phyloP scores from a whole-genome alignment of 2,113 vertebrate species.

The Oreotrochilus melanogaster region DNA sequence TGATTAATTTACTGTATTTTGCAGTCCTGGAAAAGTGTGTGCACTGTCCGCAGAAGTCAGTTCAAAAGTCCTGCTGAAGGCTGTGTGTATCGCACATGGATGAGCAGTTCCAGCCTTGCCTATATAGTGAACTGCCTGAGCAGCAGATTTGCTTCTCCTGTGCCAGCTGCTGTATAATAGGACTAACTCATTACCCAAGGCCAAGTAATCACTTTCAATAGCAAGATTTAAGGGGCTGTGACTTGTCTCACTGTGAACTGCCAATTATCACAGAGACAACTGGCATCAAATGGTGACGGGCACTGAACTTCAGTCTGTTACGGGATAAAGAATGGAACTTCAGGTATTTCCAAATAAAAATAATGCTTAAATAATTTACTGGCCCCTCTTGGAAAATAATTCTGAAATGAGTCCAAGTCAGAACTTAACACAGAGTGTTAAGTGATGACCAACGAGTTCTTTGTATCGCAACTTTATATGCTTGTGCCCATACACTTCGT shows the following conservation, averaged over 20 bases:
- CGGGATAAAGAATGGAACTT: not conserved
- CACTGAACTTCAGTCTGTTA: not conserved
- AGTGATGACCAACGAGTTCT: not conserved
- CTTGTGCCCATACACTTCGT: not conserved
- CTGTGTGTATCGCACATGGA: conserved; percentile 2
- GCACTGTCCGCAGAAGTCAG: not conserved
- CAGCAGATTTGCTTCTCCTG: conserved; percentile 49
- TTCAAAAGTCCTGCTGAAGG: conserved; percentile 12
- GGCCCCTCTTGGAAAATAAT: not conserved
- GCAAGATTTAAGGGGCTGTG: conserved; percentile 37
- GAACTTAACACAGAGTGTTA: not conserved
- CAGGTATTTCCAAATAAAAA: not conserved
- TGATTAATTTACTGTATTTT: not conserved
- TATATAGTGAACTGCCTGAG: conserved; percentile 34
- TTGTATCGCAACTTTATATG: not conserved
- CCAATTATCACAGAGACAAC: not conserved
- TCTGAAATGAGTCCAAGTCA: not conserved
- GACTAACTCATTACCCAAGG: conserved; percentile 59
- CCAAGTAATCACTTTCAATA: conserved; percentile 64
- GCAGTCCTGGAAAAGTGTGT: not conserved
- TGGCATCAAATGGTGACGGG: not conserved
- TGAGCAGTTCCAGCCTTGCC: conserved; percentile 35
- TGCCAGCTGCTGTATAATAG: conserved; percentile 67
- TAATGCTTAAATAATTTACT: not conserved
- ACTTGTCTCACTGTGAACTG: conserved; percentile 1